phyloP scores from a whole-genome alignment of 2,888 invertebrate genomes.

The Phoenoteleia sp. region DNA sequence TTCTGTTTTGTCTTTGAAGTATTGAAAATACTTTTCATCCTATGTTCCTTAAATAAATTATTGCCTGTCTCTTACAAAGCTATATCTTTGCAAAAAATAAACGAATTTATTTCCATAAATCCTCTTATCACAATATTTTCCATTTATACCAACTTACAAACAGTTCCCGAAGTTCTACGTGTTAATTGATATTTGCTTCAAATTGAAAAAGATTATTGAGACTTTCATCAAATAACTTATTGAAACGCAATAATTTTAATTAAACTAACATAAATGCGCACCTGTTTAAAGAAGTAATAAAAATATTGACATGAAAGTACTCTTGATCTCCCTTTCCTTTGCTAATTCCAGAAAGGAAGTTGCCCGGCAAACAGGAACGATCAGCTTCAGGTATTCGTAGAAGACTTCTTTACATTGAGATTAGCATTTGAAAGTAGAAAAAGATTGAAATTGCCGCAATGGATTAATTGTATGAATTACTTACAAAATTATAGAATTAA shows the following conservation, averaged over 20 bases:
- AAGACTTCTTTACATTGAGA: constrained; percentile 36
- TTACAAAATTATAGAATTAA: too few species aligned
- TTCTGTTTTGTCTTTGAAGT: too few species aligned
- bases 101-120: constrained; percentile 9
- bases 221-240: constrained; percentile 35
- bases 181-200: constrained; percentile 19
- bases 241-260: constrained; percentile 47
- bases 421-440: constrained; percentile 61
- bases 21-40: too few species aligned
- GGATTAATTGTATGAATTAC: too few species aligned
- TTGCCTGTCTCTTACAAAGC: too few species aligned
- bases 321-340: constrained; percentile 33
- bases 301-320: constrained; percentile 58
- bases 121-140: too few species aligned
- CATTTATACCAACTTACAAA: too few species aligned
- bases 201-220: not conserved
- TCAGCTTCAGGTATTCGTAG: constrained; percentile 15
- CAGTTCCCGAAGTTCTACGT: not conserved
- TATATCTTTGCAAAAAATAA: too few species aligned
- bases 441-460: too few species aligned
- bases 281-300: constrained; percentile 23
- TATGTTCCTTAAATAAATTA: too few species aligned
- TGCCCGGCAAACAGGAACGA: constrained; percentile 41
- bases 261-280: constrained; percentile 27
- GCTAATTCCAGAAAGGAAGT: constrained; percentile 41